Evolutionary conservation across 2,888 invertebrate species (phyloP), one percentile per base, ranked within the genome.

Genomic region (Apomyelois bistriatella): DNA sequence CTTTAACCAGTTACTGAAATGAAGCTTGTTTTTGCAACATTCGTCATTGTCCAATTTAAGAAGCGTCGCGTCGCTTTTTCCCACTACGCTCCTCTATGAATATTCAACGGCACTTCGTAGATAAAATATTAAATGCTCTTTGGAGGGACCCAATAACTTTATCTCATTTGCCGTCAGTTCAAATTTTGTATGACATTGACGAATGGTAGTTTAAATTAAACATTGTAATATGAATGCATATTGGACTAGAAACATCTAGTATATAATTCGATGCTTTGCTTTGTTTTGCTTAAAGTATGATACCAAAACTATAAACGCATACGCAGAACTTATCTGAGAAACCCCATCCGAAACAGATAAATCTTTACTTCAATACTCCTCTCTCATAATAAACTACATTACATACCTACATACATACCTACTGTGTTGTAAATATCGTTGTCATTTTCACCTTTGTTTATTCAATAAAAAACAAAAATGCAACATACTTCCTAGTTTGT

Each of bases 311-410:
- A 22, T 22, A 22, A 22, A 22, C 2, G 22, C 22, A 35, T 52
- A 46, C 40, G 35, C 22, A 28, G n/a, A 30, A 53, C 16, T 46
- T 42, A 35, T 43, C 36, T 43, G 30, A 28, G 37, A 36, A 36
- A 35, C 36, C 36, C 36, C 10, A 49, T 82, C 76, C 75, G 78
- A 76, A 79, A 79, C 76, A 72, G 77, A 85, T 87, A 83, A 85
- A 86, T 85, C 82, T 82, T 80, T 78, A 76, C 79, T 87, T 85
- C 83, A 87, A 85, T 87, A 85, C 85, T 83, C 77, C 72, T 77
- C 79, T 82, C 82, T 78, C 78, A 74, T 61, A 84, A 83, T 81
- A 84, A 78, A 82, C 78, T 82, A 73, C 81, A 78, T 71, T 22
- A 22, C 22, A 22, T 22, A n/a, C n/a, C n/a, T n/a, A n/a, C n/a